A percentile compares a stretch with the other conserved stretches of the same genome.
Evolutionary conservation across 2,888 invertebrate genomes (phyloP).

Genomic region (Ecliptopera silaceata): DNA sequence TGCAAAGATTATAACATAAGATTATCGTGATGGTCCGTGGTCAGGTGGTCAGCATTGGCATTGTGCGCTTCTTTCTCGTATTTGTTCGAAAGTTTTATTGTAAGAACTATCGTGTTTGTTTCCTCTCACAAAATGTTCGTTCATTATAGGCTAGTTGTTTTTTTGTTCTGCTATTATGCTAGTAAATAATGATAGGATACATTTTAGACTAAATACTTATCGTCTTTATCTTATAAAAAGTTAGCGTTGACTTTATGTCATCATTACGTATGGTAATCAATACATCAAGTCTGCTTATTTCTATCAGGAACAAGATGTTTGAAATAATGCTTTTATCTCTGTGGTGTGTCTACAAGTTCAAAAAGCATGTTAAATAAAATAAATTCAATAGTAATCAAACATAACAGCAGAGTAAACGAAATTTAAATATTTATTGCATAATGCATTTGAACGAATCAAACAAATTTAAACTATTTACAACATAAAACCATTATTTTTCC

Average conservation of each 20-base stretch:
- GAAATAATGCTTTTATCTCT: too few species aligned
- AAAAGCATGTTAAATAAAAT: too few species aligned
- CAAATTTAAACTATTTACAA: constrained; percentile 27
- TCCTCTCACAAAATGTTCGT: neutral
- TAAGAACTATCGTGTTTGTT: neutral
- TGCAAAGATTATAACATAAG: constrained; percentile 31
- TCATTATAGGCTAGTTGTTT: neutral
- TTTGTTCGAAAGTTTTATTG: constrained; percentile 16
- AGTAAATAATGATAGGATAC: too few species aligned
- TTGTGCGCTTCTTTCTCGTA: constrained; percentile 18
- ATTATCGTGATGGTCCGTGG: constrained; percentile 25
- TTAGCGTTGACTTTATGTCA: too few species aligned
- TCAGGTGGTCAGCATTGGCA: constrained; percentile 23
- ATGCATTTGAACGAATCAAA: constrained; percentile 47
- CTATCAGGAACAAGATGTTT: too few species aligned
- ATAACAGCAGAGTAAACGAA: constrained; percentile 15
- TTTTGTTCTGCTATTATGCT: too few species aligned
- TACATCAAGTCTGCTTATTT: too few species aligned
- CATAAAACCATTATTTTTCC: constrained; percentile 3
- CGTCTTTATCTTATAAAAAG: too few species aligned
- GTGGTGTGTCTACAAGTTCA: too few species aligned
- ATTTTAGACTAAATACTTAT: too few species aligned
- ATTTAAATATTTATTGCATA: constrained; percentile 38
- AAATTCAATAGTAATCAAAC: neutral
- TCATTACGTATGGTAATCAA: too few species aligned